phyloP scores from a whole-genome alignment of 1,140 invertebrate genomes.

The Papilio aristodemus region DNA sequence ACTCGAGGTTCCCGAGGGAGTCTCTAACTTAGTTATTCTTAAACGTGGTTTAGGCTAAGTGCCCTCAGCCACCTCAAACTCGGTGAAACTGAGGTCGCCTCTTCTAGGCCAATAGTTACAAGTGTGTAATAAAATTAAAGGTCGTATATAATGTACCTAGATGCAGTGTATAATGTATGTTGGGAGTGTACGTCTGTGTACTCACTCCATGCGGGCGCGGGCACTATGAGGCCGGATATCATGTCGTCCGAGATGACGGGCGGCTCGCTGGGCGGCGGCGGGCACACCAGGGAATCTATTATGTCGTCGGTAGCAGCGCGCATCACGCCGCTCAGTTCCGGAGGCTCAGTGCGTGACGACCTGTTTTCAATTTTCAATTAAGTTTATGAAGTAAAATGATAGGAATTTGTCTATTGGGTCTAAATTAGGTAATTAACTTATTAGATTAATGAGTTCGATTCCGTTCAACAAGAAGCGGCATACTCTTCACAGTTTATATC shows the following conservation, averaged over 20 bases:
- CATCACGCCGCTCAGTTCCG: conserved; percentile 91
- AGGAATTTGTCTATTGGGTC: too few relatives aligned
- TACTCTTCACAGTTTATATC: background rate
- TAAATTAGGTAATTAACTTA: background rate
- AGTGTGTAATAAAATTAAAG: too few relatives aligned
- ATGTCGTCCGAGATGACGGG: conserved; percentile 96
- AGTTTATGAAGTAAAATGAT: background rate
- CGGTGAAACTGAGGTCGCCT: too few relatives aligned
- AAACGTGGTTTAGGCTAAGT: too few relatives aligned
- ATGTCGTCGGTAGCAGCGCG: conserved; percentile 92
- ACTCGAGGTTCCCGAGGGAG: too few relatives aligned
- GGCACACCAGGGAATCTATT: conserved; percentile 97
- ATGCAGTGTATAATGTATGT: background rate
- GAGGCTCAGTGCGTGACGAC: conserved; percentile 96
- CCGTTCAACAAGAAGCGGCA: background rate
- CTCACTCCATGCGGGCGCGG: conserved; percentile 95
- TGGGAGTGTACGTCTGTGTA: conserved; percentile 34
- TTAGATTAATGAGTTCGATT: background rate
- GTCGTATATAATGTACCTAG: background rate
- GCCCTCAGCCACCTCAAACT: too few relatives aligned
- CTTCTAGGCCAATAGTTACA: too few relatives aligned
- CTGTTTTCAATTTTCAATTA: conserved; percentile 49
- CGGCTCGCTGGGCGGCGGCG: conserved; percentile 95
- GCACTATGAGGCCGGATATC: conserved; percentile 97
- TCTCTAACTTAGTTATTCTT: too few relatives aligned